Percentiles rank a stretch among this genome's conserved stretches.
These are phyloP conservation scores for Alcedo quadribrachys DNA, from an alignment of 2,797 vertebrate species.

Conservation along the genomic window DNA sequence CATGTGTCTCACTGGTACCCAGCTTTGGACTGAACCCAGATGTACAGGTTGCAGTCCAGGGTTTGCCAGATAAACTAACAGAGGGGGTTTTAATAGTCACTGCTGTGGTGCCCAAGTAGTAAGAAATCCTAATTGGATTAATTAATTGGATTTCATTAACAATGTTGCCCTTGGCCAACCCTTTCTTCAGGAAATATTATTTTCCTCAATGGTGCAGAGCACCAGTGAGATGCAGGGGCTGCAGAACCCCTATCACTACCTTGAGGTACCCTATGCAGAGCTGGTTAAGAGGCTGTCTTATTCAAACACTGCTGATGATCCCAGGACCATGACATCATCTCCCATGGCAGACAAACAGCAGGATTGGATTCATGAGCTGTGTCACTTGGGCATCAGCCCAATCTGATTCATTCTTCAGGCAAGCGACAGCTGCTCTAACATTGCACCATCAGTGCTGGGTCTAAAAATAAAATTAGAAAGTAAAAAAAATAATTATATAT, in stretches of 20 bases:
- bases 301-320: not conserved
- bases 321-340: not conserved
- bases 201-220: not conserved
- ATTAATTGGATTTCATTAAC: too few species aligned
- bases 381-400: not conserved
- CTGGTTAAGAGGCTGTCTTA: not conserved
- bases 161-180: not conserved
- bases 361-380: not conserved
- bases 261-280: not conserved
- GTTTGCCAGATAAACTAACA: not conserved
- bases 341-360: not conserved
- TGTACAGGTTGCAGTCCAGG: not conserved
- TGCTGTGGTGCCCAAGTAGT: not conserved
- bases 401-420: not conserved
- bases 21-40: not conserved
- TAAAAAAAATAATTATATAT: not conserved
- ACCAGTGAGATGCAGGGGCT: not conserved
- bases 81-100: not conserved
- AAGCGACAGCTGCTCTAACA: not conserved
- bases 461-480: not conserved
- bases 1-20: accelerated
- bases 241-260: not conserved
- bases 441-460: not conserved
- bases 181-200: not conserved
- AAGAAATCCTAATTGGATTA: not conserved